phyloP scores from a whole-genome alignment of 2,797 vertebrate species.

The Enteromius unitaeniatus region DNA sequence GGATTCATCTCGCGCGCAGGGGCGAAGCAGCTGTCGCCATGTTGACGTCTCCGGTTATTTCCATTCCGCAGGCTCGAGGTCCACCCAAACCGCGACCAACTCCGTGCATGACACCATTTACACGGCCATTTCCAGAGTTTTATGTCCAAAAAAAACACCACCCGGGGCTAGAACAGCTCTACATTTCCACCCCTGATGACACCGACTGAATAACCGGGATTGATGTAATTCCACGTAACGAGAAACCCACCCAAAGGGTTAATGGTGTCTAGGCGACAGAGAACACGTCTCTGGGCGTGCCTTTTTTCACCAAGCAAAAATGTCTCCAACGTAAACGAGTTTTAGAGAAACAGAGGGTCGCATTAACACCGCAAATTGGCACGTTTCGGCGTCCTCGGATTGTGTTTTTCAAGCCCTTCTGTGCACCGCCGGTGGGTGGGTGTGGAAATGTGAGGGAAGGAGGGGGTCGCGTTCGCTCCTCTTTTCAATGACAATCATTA shows the following conservation, averaged over 20 bases:
- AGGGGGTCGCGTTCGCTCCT: conserved; percentile 40
- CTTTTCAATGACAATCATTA: conserved; percentile 59
- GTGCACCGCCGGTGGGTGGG: conserved; percentile 44
- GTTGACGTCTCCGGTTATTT: conserved; percentile 66
- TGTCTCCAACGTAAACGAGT: background rate
- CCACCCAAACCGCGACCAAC: conserved; percentile 36
- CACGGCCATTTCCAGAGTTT: conserved; percentile 8
- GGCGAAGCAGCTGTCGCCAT: conserved; percentile 69
- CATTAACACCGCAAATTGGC: background rate
- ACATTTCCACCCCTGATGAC: conserved; percentile 6
- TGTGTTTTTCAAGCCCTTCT: conserved; percentile 39
- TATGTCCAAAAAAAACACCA: background rate
- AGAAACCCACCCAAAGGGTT: conserved; percentile 53
- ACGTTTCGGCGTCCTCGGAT: background rate
- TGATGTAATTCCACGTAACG: conserved; percentile 42
- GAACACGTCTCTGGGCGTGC: conserved; percentile 61
- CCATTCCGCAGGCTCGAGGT: conserved; percentile 47
- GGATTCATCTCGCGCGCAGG: conserved; percentile 56
- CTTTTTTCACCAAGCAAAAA: conserved; percentile 31
- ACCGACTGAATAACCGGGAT: conserved; percentile 42
- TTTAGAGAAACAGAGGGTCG: background rate
- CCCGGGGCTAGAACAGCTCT: background rate
- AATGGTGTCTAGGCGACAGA: conserved; percentile 64
- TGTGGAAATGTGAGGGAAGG: conserved; percentile 45
- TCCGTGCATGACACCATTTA: conserved; percentile 19